These are phyloP conservation scores for Solea solea DNA, from an alignment of 2,113 vertebrate genomes.

Conservation along the genomic window DNA sequence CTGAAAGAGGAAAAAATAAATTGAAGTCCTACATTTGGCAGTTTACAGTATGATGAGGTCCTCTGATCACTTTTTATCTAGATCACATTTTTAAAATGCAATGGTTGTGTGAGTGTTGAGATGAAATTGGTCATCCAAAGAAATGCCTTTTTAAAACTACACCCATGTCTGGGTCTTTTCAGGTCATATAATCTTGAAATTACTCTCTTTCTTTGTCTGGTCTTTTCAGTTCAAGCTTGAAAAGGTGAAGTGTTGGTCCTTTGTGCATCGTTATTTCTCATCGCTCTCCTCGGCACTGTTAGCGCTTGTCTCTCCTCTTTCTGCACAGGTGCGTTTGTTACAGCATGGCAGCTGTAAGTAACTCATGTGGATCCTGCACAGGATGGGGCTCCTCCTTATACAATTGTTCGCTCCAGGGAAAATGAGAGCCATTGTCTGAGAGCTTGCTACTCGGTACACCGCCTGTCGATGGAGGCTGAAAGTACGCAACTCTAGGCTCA, in stretches of 20 bases:
- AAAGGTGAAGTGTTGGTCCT: not conserved
- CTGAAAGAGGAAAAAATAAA: no score
- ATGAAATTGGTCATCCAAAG: no score
- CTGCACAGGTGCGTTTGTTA: slow-evolving; percentile 5
- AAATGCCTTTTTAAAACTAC: no score
- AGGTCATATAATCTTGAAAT: not conserved
- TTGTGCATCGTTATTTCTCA: slow-evolving; percentile 10
- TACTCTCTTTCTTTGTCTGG: not conserved
- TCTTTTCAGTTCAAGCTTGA: slow-evolving; percentile 1
- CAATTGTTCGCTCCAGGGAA: not conserved
- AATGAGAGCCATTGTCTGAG: slow-evolving; percentile 14
- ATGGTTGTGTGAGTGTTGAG: no score
- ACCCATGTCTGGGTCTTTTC: not conserved
- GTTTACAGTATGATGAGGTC: no score
- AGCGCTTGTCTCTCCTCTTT: not conserved
- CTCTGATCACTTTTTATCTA: no score
- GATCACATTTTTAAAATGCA: no score
- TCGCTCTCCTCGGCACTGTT: slow-evolving; percentile 2
- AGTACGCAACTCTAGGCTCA: not conserved
- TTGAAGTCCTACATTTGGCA: no score
- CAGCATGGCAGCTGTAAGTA: not conserved
- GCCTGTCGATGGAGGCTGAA: slow-evolving; percentile 8
- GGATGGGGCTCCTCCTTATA: not conserved
- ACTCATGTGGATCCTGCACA: slow-evolving; percentile 7
- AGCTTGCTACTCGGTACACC: not conserved